phyloP scores from a whole-genome alignment of 2,888 invertebrate species.

The Lasioglossum villosulum region DNA sequence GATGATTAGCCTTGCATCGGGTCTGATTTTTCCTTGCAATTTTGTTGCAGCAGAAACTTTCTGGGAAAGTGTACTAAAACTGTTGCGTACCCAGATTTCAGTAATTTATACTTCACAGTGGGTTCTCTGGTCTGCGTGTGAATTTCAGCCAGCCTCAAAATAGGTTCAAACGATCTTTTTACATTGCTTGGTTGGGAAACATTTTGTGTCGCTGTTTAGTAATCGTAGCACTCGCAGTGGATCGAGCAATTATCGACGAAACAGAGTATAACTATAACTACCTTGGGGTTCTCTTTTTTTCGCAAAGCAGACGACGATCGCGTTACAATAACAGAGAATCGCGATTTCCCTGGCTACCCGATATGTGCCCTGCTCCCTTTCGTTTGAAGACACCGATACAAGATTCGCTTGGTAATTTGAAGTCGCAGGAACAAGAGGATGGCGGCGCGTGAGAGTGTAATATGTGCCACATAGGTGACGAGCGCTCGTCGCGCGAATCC shows the following conservation, averaged over 20 bases:
- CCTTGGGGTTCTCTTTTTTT: background rate
- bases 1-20: constrained; percentile 14
- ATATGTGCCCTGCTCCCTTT: background rate
- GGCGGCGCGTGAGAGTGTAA: constrained; percentile 16
- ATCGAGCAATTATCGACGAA: background rate
- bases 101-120: background rate
- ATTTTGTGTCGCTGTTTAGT: too few relatives aligned
- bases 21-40: background rate
- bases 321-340: background rate
- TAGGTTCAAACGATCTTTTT: background rate
- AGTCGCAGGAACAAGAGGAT: constrained; percentile 15
- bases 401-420: constrained; percentile 15
- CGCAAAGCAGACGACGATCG: background rate
- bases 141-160: too few relatives aligned
- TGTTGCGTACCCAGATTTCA: background rate
- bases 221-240: background rate
- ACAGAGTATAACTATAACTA: too few relatives aligned
- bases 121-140: background rate
- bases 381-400: constrained; percentile 13
- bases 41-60: background rate
- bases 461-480: constrained; percentile 27
- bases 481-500: constrained; percentile 37
- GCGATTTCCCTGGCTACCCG: background rate
- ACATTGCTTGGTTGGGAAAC: background rate
- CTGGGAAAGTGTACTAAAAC: background rate